These are phyloP conservation scores for Conus ventricosus DNA, from an alignment of 1,140 invertebrate species.

Conservation along the genomic window DNA sequence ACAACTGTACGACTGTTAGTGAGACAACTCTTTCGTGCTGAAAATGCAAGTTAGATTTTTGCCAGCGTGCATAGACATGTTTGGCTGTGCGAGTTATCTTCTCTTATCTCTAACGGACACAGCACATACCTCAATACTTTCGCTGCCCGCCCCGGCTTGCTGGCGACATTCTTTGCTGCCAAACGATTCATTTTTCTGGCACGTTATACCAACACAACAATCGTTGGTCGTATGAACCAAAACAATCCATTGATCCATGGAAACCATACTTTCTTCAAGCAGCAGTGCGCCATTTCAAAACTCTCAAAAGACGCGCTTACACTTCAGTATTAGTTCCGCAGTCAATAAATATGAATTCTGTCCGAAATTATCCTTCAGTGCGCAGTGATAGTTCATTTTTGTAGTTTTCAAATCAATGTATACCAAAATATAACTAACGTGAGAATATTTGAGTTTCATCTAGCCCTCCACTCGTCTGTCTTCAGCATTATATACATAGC, in stretches of 20 bases:
- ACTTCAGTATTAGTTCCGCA: not conserved
- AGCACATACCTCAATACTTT: slow-evolving; percentile 25
- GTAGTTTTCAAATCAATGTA: too few species aligned
- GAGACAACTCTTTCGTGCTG: too few species aligned
- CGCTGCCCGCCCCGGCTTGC: slow-evolving; percentile 7
- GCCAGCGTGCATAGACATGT: slow-evolving; percentile 20
- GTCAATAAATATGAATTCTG: slow-evolving; percentile 2
- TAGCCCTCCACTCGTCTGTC: too few species aligned
- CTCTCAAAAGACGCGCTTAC: slow-evolving; percentile 25
- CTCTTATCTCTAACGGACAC: slow-evolving; percentile 26
- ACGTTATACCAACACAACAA: not conserved
- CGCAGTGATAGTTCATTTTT: too few species aligned
- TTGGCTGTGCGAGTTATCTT: slow-evolving; percentile 23
- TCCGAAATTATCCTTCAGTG: too few species aligned
- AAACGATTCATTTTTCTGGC: slow-evolving; percentile 23
- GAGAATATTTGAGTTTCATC: too few species aligned
- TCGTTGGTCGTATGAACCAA: not conserved
- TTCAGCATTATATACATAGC: too few species aligned
- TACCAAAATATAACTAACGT: too few species aligned
- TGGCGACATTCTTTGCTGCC: not conserved
- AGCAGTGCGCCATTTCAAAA: slow-evolving; percentile 24
- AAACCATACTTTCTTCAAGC: not conserved
- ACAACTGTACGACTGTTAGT: too few species aligned
- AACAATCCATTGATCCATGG: not conserved
- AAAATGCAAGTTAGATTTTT: too few species aligned